Percentiles rank a stretch among this genome's conserved stretches.
Conservation (phyloP, 2,888 invertebrate genomes). For the Rhamnusium bicolor region DNA sequence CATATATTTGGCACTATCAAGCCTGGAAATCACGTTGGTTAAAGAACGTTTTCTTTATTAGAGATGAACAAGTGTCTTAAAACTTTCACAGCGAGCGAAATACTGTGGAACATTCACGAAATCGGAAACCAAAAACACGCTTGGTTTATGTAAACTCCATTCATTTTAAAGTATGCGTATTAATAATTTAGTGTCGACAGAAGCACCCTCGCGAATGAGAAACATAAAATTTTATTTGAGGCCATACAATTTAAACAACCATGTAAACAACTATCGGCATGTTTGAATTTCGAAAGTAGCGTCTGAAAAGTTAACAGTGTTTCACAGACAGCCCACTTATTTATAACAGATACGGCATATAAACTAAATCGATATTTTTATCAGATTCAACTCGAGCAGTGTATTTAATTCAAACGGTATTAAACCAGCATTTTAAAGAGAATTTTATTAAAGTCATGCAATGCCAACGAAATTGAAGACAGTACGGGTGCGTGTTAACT, state of each 20-base stretch:
- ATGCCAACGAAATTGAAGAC: not conserved
- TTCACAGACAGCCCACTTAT: not conserved
- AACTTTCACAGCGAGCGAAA: too few relatives aligned
- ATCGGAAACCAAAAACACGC: not conserved
- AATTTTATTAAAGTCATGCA: conserved; percentile 8
- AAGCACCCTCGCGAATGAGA: not conserved
- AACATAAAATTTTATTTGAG: not conserved
- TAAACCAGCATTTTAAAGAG: not conserved
- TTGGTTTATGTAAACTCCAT: not conserved
- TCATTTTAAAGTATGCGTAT: not conserved
- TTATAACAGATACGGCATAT: not conserved
- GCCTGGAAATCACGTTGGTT: too few relatives aligned
- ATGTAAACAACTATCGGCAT: not conserved
- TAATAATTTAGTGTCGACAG: not conserved
- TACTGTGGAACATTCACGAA: not conserved
- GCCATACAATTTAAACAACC: not conserved
- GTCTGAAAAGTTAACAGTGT: not conserved
- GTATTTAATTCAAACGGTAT: not conserved
- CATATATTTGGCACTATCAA: too few relatives aligned
- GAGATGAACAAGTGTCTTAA: too few relatives aligned
- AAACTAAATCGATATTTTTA: not conserved
- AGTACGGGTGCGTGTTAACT: not conserved
- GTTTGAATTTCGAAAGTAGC: not conserved
- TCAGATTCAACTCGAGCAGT: not conserved
- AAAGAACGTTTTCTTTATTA: too few relatives aligned